Evolutionary conservation across 2,797 vertebrate genomes (phyloP).

Genomic region (Taeniopygia guttata): DNA sequence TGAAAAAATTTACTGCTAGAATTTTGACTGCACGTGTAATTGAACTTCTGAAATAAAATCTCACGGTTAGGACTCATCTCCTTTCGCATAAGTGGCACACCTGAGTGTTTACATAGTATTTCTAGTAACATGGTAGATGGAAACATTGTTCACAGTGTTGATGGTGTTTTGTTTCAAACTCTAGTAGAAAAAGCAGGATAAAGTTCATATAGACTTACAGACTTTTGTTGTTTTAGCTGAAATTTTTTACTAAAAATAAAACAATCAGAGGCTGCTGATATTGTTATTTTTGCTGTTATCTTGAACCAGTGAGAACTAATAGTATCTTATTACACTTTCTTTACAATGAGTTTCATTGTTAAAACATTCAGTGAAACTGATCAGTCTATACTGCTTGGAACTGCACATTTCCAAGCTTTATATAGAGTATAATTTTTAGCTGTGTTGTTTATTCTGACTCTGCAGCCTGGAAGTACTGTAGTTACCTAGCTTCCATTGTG

Average conservation of each 20-base stretch:
- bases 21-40: not conserved
- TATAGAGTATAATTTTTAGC: not conserved
- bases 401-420: not conserved
- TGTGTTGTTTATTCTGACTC: not conserved
- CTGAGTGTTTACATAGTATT: not conserved
- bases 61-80: not conserved
- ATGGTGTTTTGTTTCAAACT: not conserved
- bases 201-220: not conserved
- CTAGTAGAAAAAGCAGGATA: not conserved
- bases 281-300: not conserved
- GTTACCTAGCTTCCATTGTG: not conserved
- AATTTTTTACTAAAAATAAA: not conserved
- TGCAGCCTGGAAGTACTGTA: not conserved
- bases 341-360: not conserved
- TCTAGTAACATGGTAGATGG: not conserved
- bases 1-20: not conserved
- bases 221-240: not conserved
- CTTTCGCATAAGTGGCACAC: not conserved
- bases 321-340: not conserved
- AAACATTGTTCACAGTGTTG: not conserved
- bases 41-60: slow-evolving; percentile 16
- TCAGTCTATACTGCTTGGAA: not conserved
- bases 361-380: not conserved
- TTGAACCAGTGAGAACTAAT: not conserved
- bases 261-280: not conserved